Conservation (phyloP, 2,113 vertebrate species). For the Campylomormyrus numenius region DNA sequence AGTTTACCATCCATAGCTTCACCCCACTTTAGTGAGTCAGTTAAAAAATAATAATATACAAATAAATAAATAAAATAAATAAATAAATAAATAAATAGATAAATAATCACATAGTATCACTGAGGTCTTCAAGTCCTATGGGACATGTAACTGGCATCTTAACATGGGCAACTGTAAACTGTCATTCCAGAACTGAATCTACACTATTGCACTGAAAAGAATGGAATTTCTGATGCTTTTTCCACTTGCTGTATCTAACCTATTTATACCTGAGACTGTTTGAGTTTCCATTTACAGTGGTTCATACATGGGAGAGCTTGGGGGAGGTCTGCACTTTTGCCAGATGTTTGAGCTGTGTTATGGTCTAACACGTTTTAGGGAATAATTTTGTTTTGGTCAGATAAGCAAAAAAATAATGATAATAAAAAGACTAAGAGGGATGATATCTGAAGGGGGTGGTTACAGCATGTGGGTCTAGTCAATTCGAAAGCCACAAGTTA, state of each 20-base stretch:
- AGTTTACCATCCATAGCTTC: neutral
- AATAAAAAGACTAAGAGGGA: conserved; percentile 18
- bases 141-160: conserved; percentile 31
- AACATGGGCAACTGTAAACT: conserved; percentile 39
- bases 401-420: conserved; percentile 42
- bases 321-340: conserved; percentile 57
- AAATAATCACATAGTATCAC: neutral
- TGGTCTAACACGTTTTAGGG: conserved; percentile 30
- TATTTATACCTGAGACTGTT: conserved; percentile 34
- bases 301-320: conserved; percentile 26
- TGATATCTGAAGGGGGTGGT: conserved; percentile 27
- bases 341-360: conserved; percentile 68
- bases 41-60: neutral
- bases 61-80: too few relatives aligned
- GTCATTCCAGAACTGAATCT: conserved; percentile 36
- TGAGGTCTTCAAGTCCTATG: neutral
- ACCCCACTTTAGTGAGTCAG: neutral
- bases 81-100: neutral
- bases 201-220: conserved; percentile 66
- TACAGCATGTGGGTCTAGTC: conserved; percentile 72
- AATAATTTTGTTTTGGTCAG: conserved; percentile 46
- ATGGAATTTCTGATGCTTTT: conserved; percentile 47
- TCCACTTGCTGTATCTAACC: conserved; percentile 44
- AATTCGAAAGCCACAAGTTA: conserved; percentile 84
- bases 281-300: conserved; percentile 37